These are phyloP conservation scores for Dasysyrphus albostriatus DNA, from an alignment of 2,888 invertebrate genomes.

Conservation along the genomic window DNA sequence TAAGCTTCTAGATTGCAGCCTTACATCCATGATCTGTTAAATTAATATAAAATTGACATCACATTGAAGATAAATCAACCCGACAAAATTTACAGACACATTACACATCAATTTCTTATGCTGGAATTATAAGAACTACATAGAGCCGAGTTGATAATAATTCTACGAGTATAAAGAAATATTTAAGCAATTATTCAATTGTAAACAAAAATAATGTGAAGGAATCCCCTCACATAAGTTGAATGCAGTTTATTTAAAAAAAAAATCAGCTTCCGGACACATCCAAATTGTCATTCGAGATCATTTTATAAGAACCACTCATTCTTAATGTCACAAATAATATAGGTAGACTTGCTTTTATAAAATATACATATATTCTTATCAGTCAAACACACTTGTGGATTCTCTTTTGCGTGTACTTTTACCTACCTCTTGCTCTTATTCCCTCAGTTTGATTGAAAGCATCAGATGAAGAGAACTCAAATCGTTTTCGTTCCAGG, in stretches of 20 bases:
- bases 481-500: not conserved
- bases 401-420: conserved; percentile 29
- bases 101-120: not conserved
- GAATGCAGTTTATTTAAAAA: not conserved
- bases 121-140: not conserved
- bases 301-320: not conserved
- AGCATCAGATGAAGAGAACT: not conserved
- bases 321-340: not conserved
- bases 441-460: not conserved
- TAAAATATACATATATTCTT: not conserved
- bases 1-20: too few relatives aligned
- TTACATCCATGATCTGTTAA: too few relatives aligned
- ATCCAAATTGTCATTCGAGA: not conserved
- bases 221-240: not conserved
- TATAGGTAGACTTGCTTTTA: conserved; percentile 43
- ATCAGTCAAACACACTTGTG: conserved; percentile 62
- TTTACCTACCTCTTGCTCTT: not conserved
- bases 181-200: conserved; percentile 10
- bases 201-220: not conserved
- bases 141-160: not conserved
- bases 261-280: not conserved
- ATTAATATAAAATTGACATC: not conserved
- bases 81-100: too few relatives aligned
- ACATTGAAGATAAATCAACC: not conserved
- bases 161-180: not conserved